Conservation (phyloP, 2,113 vertebrate species). For the Apteryx owenii region DNA sequence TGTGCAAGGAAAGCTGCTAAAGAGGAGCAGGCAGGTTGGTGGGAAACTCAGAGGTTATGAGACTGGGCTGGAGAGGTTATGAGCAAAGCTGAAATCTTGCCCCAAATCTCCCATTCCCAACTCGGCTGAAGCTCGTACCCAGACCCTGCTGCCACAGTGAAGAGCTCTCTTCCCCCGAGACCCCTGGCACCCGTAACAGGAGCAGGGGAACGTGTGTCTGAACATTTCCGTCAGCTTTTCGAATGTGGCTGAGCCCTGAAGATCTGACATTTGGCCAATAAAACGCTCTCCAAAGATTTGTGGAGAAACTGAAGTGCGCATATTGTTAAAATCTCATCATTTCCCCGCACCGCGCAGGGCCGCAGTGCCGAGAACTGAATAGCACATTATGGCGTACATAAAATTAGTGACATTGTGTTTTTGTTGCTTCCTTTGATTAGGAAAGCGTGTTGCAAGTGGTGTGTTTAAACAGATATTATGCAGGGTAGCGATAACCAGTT, state of each 20-base stretch:
- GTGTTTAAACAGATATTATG: conserved; percentile 69
- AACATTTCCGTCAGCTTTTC: neutral
- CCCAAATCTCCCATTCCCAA: neutral
- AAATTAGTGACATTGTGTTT: conserved; percentile 52
- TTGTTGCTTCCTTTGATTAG: conserved; percentile 54
- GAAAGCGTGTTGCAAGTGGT: conserved; percentile 44
- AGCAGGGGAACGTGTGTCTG: neutral
- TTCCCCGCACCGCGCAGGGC: neutral
- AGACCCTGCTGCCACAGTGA: neutral
- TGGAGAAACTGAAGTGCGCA: neutral
- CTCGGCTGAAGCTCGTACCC: neutral
- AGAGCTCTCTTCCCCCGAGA: neutral
- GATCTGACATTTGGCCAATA: neutral
- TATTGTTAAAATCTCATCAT: neutral
- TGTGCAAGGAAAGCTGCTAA: neutral
- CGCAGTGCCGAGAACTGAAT: neutral
- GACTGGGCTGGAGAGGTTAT: neutral
- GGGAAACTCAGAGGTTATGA: too few species aligned
- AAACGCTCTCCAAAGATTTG: neutral
- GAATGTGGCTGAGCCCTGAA: neutral
- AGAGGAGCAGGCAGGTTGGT: neutral
- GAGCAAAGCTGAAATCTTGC: neutral
- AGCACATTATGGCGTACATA: neutral
- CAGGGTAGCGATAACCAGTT: conserved; percentile 52
- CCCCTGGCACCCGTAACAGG: neutral